phyloP scores from a whole-genome alignment of 2,113 vertebrate genomes.

The Alaudala cheleensis region DNA sequence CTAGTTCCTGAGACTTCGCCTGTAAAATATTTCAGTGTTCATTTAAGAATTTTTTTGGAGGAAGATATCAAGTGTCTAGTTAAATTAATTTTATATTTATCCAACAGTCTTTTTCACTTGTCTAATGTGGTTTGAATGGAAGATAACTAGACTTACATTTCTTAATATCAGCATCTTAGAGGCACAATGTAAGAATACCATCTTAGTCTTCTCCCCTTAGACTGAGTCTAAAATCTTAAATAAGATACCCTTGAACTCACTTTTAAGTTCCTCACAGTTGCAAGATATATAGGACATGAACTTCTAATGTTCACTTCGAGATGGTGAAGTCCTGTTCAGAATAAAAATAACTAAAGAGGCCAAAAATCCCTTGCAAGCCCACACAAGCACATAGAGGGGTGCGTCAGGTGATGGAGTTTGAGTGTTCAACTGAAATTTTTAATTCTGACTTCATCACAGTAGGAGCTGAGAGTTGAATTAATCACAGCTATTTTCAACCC shows the following conservation, averaged over 20 bases:
- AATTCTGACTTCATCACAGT: not conserved
- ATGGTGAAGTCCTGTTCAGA: not conserved
- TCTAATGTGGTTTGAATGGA: not conserved
- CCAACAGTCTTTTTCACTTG: not conserved
- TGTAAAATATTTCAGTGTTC: constrained; percentile 60
- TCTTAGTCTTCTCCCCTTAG: not conserved
- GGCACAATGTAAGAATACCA: not conserved
- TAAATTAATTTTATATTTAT: not conserved
- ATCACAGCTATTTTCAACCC: not conserved
- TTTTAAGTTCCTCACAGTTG: not conserved
- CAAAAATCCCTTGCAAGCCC: not conserved
- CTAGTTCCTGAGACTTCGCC: constrained; percentile 70
- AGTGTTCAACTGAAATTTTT: not conserved
- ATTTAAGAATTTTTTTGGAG: not conserved
- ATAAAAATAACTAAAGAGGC: not conserved
- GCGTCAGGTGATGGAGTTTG: not conserved
- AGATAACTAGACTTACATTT: not conserved
- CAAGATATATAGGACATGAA: rapidly evolving
- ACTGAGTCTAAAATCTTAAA: not conserved
- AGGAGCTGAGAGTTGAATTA: not conserved
- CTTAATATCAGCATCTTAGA: not conserved
- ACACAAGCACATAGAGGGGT: not conserved
- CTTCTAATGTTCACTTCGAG: not conserved
- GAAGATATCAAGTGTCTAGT: not conserved
- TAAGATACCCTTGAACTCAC: not conserved